Base-by-base conservation (phyloP, 2,797 vertebrate genomes). In the Pitangus sulphuratus region DNA sequence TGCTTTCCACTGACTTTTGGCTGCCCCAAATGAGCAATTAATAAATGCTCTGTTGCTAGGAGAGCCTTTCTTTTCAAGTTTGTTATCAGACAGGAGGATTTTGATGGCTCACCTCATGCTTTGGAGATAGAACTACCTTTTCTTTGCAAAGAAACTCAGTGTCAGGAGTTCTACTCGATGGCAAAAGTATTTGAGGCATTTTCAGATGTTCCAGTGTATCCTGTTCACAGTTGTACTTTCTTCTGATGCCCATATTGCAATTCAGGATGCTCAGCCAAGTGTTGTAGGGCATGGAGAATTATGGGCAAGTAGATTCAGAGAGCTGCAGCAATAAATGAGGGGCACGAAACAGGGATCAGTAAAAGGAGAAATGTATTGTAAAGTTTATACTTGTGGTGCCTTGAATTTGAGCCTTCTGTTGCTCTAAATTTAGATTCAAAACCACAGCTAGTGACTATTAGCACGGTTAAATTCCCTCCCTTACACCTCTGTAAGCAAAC, bases 181-280 rank as follows among this genome's bases (percentile, higher is more conserved):
- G 33, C 31, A 88, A 58, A 93, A 93, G 26, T 40, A 58, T 60
- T 86, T 68, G 83, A 83, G 69, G 19, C 4, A 3, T 75, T 83
- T 87, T 90, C 45, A 79, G 42, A 28, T 88, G 47, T 81, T 87
- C 47, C 33, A 69, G 0, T 33, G 47, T 47, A 8, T 69, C 11
- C 47, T 40, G 20, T 44, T 90, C 72, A 31, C 39, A 42, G 56
- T 5, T 81, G 17, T 8, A 2, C 62, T 91, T 95, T 70, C 42
- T 90, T 90, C 64, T 88, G 92, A 87, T 96, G 76, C 51, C 90
- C 71, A 65, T 82, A 76, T 79, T 97, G 94, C 4, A 0, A 33
- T 68, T 97, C 93, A 95, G 95, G 94, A 75, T 93, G 90, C 80
- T 95, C 84, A 90, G 89, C 93, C 80, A 35, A 58, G 91, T 45